A percentile compares a stretch with the other conserved stretches of the same genome.
These are phyloP conservation scores for Tragopan temminckii DNA, from an alignment of 2,797 vertebrate genomes.

Conservation along the genomic window DNA sequence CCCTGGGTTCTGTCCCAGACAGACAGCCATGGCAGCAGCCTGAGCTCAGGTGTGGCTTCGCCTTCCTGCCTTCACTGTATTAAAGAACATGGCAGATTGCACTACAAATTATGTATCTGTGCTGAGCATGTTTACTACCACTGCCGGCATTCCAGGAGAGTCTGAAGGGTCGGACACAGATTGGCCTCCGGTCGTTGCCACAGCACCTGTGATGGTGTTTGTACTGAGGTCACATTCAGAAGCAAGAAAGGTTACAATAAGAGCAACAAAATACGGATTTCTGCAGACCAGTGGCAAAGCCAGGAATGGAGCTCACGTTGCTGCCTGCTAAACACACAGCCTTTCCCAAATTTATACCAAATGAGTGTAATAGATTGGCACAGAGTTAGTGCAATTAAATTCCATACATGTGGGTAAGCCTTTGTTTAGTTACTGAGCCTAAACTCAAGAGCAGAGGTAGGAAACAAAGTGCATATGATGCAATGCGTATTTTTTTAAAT, in stretches of 20 bases:
- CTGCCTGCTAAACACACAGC: neutral
- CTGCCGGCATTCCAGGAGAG: neutral
- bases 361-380: neutral
- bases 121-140: neutral
- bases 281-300: neutral
- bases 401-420: neutral
- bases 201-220: neutral
- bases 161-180: neutral
- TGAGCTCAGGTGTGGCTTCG: neutral
- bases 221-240: neutral
- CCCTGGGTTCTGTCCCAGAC: neutral
- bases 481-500: neutral
- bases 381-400: neutral
- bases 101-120: fast-evolving
- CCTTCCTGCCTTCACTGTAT: fast-evolving
- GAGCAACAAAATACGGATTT: neutral
- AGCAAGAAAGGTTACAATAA: neutral
- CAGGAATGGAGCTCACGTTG: neutral
- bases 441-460: neutral
- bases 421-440: neutral
- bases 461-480: neutral
- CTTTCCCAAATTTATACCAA: neutral
- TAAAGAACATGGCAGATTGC: neutral
- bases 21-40: neutral
- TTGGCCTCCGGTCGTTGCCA: neutral